Evolutionary conservation across 2,888 invertebrate genomes (phyloP).

Genomic region (Stomorhina lunata): DNA sequence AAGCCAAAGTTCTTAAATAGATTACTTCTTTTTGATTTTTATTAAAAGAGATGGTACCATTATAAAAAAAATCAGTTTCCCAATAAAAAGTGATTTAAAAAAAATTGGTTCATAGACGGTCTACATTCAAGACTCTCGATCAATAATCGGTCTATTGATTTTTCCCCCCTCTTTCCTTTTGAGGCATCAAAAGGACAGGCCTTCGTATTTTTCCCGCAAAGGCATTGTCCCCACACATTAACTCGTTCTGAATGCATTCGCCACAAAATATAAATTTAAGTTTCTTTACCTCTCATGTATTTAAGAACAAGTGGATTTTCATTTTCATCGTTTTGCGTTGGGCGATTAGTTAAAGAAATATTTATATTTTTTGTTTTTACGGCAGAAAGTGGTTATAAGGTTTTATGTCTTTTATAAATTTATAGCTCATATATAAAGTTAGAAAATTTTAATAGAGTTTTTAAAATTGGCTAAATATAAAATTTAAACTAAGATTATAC

Average conservation of each 20-base stretch:
- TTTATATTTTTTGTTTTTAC: not conserved
- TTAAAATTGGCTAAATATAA: not conserved
- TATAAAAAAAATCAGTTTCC: too few relatives aligned
- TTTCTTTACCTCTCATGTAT: conserved; percentile 8
- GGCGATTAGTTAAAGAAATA: conserved; percentile 23
- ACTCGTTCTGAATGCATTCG: not conserved
- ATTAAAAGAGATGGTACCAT: too few relatives aligned
- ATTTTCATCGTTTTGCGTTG: conserved; percentile 29
- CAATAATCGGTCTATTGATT: too few relatives aligned
- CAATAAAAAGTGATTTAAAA: too few relatives aligned
- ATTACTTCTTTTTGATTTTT: too few relatives aligned
- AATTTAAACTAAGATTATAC: not conserved
- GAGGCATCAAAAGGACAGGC: too few relatives aligned
- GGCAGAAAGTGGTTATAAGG: not conserved
- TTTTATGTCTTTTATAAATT: conserved; percentile 19
- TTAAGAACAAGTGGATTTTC: conserved; percentile 57
- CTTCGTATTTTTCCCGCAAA: not conserved
- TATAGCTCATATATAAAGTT: not conserved
- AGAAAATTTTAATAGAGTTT: not conserved
- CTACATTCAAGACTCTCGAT: too few relatives aligned
- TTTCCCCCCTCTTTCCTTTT: too few relatives aligned
- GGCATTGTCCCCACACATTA: too few relatives aligned
- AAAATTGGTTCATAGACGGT: too few relatives aligned
- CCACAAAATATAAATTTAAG: not conserved
- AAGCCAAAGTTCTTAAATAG: too few relatives aligned